Conservation (phyloP, 2,888 invertebrate species). For the Xestia ashworthii region DNA sequence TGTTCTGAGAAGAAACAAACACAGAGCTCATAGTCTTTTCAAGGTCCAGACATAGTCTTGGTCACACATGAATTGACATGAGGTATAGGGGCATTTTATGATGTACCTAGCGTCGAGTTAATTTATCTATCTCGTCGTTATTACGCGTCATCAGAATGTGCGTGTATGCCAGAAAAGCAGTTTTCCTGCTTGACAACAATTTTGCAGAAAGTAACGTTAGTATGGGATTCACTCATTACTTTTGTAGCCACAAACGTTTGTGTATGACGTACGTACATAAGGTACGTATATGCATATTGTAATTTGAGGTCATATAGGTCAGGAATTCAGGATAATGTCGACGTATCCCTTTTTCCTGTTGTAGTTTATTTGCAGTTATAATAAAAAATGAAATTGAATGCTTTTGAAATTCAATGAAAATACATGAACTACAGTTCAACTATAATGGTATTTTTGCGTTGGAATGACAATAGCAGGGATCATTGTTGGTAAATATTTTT, state of each 20-base stretch:
- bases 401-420: too few species aligned
- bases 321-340: background rate
- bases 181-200: conserved; percentile 13
- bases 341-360: conserved; percentile 8
- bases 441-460: too few species aligned
- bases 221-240: background rate
- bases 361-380: background rate
- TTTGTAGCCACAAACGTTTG: conserved; percentile 10
- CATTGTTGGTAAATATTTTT: too few species aligned
- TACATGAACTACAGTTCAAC: too few species aligned
- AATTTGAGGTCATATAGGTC: conserved; percentile 1
- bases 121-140: background rate
- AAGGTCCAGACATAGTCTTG: background rate
- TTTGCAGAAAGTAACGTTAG: background rate
- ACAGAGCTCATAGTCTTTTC: background rate
- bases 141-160: background rate
- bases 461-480: too few species aligned
- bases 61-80: background rate
- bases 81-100: background rate
- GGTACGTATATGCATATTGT: background rate
- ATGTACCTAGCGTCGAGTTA: background rate
- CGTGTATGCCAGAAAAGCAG: background rate
- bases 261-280: background rate
- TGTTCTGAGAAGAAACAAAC: background rate
- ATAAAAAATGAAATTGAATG: too few species aligned